Evolutionary conservation across 2,888 invertebrate genomes (phyloP).

Genomic region (Bellardia pandia): DNA sequence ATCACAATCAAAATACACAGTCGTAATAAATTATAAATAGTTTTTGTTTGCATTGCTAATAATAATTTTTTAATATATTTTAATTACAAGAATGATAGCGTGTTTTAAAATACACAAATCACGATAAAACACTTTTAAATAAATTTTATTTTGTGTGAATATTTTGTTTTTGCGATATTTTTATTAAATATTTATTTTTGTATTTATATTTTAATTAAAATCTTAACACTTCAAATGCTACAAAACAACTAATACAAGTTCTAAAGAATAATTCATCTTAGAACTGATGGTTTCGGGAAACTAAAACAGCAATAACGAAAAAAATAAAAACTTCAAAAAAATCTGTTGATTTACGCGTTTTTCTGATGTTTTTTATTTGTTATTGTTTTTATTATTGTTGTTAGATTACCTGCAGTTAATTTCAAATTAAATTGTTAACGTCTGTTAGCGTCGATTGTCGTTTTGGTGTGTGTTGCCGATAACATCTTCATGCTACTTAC

Average conservation of each 20-base stretch:
- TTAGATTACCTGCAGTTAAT: slow-evolving; percentile 73
- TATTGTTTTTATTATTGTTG: slow-evolving; percentile 49
- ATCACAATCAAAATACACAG: slow-evolving; percentile 47
- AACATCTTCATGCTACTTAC: slow-evolving; percentile 78
- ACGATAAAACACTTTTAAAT: slow-evolving; percentile 35
- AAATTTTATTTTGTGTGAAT: neutral
- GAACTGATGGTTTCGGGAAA: slow-evolving; percentile 51
- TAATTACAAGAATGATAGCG: slow-evolving; percentile 25
- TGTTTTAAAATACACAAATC: slow-evolving; percentile 38
- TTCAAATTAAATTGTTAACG: slow-evolving; percentile 73
- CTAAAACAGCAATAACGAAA: slow-evolving; percentile 19
- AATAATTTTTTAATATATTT: slow-evolving; percentile 12
- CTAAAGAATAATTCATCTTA: slow-evolving; percentile 65
- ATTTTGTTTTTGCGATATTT: slow-evolving; percentile 8
- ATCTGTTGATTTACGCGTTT: slow-evolving; percentile 70
- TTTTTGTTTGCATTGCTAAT: slow-evolving; percentile 51
- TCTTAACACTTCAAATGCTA: slow-evolving; percentile 68
- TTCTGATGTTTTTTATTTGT: slow-evolving; percentile 28
- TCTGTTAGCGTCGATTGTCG: slow-evolving; percentile 69
- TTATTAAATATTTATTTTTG: slow-evolving; percentile 17
- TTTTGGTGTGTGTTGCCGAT: slow-evolving; percentile 75
- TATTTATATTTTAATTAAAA: slow-evolving; percentile 53
- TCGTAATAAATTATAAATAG: slow-evolving; percentile 47
- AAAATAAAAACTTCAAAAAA: slow-evolving; percentile 44
- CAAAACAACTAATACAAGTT: slow-evolving; percentile 67